Percentiles rank a stretch among this genome's conserved stretches.
phyloP scores from a whole-genome alignment of 2,888 invertebrate genomes.

The Sturmia bella region DNA sequence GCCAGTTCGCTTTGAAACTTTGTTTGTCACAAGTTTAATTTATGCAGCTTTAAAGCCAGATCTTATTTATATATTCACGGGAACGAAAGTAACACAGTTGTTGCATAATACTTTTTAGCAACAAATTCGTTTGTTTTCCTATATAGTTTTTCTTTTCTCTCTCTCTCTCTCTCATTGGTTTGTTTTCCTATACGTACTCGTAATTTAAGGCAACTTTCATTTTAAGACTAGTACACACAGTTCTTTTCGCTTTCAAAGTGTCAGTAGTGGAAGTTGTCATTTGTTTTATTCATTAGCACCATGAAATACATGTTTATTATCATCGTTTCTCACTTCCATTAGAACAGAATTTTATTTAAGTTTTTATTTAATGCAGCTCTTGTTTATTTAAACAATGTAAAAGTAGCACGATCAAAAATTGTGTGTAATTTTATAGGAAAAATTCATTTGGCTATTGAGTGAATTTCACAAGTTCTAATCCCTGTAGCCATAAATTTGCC shows the following conservation, averaged over 20 bases:
- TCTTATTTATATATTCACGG: too few relatives aligned
- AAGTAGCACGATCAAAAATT: not conserved
- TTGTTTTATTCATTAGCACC: slow-evolving; percentile 61
- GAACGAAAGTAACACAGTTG: too few relatives aligned
- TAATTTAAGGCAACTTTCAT: not conserved
- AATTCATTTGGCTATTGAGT: too few relatives aligned
- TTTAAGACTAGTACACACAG: not conserved
- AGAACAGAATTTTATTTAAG: slow-evolving; percentile 1
- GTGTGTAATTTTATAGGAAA: too few relatives aligned
- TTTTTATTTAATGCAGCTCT: not conserved
- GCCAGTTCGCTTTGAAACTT: not conserved
- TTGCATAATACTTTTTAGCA: too few relatives aligned
- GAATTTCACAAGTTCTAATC: too few relatives aligned
- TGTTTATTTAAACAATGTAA: slow-evolving; percentile 4
- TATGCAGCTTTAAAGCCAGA: too few relatives aligned
- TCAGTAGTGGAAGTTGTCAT: slow-evolving; percentile 51
- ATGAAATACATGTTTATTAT: slow-evolving; percentile 51
- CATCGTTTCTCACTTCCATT: slow-evolving; percentile 46
- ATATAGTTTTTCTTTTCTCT: too few relatives aligned
- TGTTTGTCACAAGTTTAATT: not conserved
- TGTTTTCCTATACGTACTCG: too few relatives aligned
- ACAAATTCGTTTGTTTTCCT: too few relatives aligned
- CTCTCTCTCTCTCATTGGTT: too few relatives aligned
- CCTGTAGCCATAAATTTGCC: too few relatives aligned
- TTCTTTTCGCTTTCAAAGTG: slow-evolving; percentile 5